Evolutionary conservation across 1,140 invertebrate genomes (phyloP).

Genomic region (Sitophilus oryzae): DNA sequence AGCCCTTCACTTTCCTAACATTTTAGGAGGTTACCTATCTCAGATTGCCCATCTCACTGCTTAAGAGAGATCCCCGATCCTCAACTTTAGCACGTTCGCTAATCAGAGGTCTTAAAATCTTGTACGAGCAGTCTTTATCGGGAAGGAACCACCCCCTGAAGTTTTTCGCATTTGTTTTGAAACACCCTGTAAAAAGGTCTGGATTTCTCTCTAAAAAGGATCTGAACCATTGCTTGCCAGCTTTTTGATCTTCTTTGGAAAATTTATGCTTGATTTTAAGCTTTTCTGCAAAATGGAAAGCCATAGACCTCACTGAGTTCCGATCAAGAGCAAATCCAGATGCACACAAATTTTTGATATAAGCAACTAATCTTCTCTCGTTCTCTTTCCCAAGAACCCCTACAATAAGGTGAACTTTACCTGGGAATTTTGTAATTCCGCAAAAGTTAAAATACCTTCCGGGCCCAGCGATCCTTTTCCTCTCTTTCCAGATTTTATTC

Average conservation of each 20-base stretch:
- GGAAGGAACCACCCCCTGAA: too few relatives aligned
- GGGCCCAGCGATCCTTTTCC: slow-evolving; percentile 2
- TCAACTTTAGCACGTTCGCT: too few relatives aligned
- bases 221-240: slow-evolving; percentile 32
- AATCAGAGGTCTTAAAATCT: too few relatives aligned
- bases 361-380: slow-evolving; percentile 1
- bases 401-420: not conserved
- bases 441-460: not conserved
- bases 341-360: not conserved
- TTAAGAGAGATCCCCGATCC: too few relatives aligned
- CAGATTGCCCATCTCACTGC: too few relatives aligned
- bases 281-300: slow-evolving; percentile 34
- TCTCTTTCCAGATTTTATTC: slow-evolving; percentile 9
- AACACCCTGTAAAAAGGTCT: too few relatives aligned
- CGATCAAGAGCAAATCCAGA: slow-evolving; percentile 1
- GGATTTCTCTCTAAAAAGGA: slow-evolving; percentile 30
- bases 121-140: too few relatives aligned
- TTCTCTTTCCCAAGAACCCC: slow-evolving; percentile 2
- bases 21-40: too few relatives aligned
- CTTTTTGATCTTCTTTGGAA: slow-evolving; percentile 27
- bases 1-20: too few relatives aligned
- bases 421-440: not conserved
- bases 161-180: too few relatives aligned
- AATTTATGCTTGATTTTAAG: slow-evolving; percentile 31
- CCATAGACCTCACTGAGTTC: slow-evolving; percentile 12